phyloP scores from a whole-genome alignment of 1,140 invertebrate species.

The Atta texana region DNA sequence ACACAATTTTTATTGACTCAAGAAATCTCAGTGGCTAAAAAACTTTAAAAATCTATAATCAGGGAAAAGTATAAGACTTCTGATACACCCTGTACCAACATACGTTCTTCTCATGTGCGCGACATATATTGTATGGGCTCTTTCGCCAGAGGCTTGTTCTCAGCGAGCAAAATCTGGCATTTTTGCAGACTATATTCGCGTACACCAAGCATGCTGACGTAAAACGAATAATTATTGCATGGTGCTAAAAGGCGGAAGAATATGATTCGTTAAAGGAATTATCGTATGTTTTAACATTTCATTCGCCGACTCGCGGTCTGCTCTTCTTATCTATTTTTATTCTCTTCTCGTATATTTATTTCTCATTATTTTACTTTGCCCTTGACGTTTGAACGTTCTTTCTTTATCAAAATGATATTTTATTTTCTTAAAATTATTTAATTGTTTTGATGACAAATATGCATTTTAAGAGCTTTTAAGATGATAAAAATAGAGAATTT shows the following conservation, averaged over 20 bases:
- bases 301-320: not conserved
- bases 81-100: constrained; percentile 39
- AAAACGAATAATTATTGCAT: constrained; percentile 57
- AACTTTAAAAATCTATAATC: not conserved
- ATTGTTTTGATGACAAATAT: not conserved
- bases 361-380: constrained; percentile 35
- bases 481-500: not conserved
- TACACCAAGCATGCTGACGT: not conserved
- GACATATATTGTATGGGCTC: constrained; percentile 33
- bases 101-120: constrained; percentile 21
- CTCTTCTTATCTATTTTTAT: constrained; percentile 4
- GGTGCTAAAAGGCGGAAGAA: constrained; percentile 47
- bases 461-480: not conserved
- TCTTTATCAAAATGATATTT: not conserved
- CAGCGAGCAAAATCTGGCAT: constrained; percentile 40
- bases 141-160: constrained; percentile 25
- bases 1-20: not conserved
- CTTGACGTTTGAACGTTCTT: not conserved
- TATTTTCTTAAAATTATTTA: constrained; percentile 10
- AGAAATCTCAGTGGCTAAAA: not conserved
- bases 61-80: not conserved
- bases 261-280: constrained; percentile 54
- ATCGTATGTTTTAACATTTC: constrained; percentile 54
- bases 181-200: constrained; percentile 21
- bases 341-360: constrained; percentile 22